These are phyloP conservation scores for Heterodera schachtii DNA, from an alignment of 1,140 invertebrate species.

Conservation along the genomic window DNA sequence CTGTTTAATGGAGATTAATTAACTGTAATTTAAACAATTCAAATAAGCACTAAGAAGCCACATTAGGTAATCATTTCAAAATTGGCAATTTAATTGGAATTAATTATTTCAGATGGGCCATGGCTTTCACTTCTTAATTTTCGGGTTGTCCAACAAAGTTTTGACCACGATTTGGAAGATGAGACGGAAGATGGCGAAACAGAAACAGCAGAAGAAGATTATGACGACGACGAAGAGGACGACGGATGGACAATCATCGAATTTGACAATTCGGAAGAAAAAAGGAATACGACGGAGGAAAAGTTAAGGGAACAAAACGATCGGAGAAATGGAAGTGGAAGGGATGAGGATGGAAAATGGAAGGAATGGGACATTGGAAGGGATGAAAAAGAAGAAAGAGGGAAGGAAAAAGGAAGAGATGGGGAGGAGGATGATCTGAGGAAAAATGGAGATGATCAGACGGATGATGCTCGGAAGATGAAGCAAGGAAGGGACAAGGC, in stretches of 20 bases:
- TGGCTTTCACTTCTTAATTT: slow-evolving; percentile 28
- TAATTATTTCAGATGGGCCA: slow-evolving; percentile 11
- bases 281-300: too few relatives aligned
- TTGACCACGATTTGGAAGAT: slow-evolving; percentile 14
- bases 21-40: too few relatives aligned
- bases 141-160: slow-evolving; percentile 15
- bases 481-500: neutral
- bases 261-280: too few relatives aligned
- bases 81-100: neutral
- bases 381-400: slow-evolving; percentile 12
- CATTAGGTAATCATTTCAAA: too few relatives aligned
- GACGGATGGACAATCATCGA: slow-evolving; percentile 26
- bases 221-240: slow-evolving; percentile 14
- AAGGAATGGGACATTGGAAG: neutral
- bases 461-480: too few relatives aligned
- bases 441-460: too few relatives aligned
- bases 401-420: neutral
- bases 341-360: too few relatives aligned
- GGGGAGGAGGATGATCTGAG: too few relatives aligned
- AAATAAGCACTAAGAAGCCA: too few relatives aligned
- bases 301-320: too few relatives aligned
- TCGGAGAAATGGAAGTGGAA: too few relatives aligned
- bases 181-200: neutral
- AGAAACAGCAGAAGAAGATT: slow-evolving; percentile 12
- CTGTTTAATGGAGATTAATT: too few relatives aligned